Conservation (phyloP, 1,140 invertebrate species). For the Stegodyphus mimosarum region DNA sequence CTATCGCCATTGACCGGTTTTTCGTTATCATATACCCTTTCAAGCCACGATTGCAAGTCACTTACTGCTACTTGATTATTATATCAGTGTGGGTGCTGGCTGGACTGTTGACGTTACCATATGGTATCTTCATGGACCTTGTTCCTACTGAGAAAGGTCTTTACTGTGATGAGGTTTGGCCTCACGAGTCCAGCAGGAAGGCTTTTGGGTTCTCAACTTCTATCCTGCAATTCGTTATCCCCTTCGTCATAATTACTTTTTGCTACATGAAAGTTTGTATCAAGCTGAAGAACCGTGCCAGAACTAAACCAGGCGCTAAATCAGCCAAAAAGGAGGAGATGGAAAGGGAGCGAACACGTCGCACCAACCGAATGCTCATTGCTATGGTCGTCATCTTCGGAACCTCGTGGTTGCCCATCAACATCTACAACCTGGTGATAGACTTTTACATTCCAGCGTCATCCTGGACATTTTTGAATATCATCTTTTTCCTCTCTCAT, state of each 20-base stretch:
- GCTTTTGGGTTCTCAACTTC: slow-evolving; percentile 88
- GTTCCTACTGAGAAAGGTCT: slow-evolving; percentile 62
- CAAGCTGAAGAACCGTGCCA: slow-evolving; percentile 83
- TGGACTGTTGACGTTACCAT: slow-evolving; percentile 87
- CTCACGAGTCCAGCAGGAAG: slow-evolving; percentile 75
- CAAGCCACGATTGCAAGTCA: slow-evolving; percentile 87
- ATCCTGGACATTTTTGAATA: slow-evolving; percentile 65
- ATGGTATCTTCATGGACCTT: slow-evolving; percentile 85
- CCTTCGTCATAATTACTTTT: slow-evolving; percentile 92
- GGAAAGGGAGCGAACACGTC: slow-evolving; percentile 62
- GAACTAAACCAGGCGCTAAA: slow-evolving; percentile 81
- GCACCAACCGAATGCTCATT: slow-evolving; percentile 70
- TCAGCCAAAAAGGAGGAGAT: slow-evolving; percentile 73
- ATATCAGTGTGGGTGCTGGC: slow-evolving; percentile 90
- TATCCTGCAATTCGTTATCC: slow-evolving; percentile 92
- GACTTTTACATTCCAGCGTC: slow-evolving; percentile 70
- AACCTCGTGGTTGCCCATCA: slow-evolving; percentile 72
- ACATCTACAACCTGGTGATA: slow-evolving; percentile 71
- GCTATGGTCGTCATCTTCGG: slow-evolving; percentile 70
- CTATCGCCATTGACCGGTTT: slow-evolving; percentile 96
- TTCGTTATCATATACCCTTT: slow-evolving; percentile 98
- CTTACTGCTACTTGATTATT: slow-evolving; percentile 85
- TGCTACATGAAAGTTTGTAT: slow-evolving; percentile 93
- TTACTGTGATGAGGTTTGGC: slow-evolving; percentile 90
- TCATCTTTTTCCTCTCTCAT: slow-evolving; percentile 71